Evolutionary conservation across 2,888 invertebrate species (phyloP).

Genomic region (Athrips mouffetella): DNA sequence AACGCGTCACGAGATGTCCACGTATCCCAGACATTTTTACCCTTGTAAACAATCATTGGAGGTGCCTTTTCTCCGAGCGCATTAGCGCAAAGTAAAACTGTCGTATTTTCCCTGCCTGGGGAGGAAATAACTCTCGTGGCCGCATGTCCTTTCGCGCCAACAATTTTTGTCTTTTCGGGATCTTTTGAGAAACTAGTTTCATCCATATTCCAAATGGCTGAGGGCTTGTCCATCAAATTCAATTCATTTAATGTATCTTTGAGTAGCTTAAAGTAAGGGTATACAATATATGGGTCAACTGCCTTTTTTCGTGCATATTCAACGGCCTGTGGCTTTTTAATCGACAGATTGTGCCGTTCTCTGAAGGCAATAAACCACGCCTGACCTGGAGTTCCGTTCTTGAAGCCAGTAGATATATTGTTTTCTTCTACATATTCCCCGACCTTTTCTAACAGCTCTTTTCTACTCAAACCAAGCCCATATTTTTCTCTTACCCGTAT

Average conservation of each 20-base stretch:
- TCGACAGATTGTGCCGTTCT: conserved; percentile 17
- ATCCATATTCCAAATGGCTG: conserved; percentile 18
- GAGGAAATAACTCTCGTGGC: conserved; percentile 20
- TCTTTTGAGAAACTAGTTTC: conserved; percentile 19
- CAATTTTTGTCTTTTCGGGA: conserved; percentile 18
- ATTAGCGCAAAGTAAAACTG: conserved; percentile 25
- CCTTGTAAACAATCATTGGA: conserved; percentile 29
- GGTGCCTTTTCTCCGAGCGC: conserved; percentile 29
- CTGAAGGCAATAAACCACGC: conserved; percentile 22
- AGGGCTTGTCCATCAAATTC: conserved; percentile 8
- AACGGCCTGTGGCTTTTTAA: conserved; percentile 26
- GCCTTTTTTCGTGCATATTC: conserved; percentile 23
- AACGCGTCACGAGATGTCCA: conserved; percentile 26
- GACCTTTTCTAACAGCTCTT: conserved; percentile 17
- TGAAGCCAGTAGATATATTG: conserved; percentile 14
- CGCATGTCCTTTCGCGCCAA: conserved; percentile 16
- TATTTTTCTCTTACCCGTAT: conserved; percentile 20
- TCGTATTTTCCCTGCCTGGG: conserved; percentile 26
- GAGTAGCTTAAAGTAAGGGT: conserved; percentile 21
- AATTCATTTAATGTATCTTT: conserved; percentile 13
- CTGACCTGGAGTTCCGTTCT: conserved; percentile 18
- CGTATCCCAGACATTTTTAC: conserved; percentile 35
- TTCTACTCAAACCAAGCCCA: conserved; percentile 21
- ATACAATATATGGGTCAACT: conserved; percentile 20
- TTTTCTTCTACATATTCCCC: conserved; percentile 13